These are phyloP conservation scores for Chironomus striatipennis DNA, from an alignment of 1,140 invertebrate genomes.

Conservation along the genomic window DNA sequence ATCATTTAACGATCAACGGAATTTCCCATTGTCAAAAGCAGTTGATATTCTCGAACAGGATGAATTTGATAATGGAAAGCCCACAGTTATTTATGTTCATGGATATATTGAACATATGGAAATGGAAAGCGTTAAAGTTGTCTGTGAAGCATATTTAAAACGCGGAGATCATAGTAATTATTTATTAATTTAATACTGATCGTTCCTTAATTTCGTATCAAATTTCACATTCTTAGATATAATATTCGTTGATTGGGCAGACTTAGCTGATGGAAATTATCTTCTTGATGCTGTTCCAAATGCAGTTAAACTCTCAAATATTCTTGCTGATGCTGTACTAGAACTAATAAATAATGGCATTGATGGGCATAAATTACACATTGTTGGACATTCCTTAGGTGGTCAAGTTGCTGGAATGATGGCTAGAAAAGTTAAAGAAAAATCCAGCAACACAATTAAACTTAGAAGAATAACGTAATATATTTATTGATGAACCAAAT, in stretches of 20 bases:
- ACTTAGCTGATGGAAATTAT: constrained; percentile 49
- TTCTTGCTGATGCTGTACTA: constrained; percentile 35
- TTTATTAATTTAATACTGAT: constrained; percentile 28
- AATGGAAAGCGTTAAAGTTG: constrained; percentile 47
- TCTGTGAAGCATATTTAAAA: constrained; percentile 40
- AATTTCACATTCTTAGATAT: neutral
- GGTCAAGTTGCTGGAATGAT: constrained; percentile 62
- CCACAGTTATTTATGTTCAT: constrained; percentile 49
- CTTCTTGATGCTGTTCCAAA: constrained; percentile 45
- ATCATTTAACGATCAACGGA: constrained; percentile 17
- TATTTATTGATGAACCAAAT: too few relatives aligned
- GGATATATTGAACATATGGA: constrained; percentile 48
- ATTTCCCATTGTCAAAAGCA: constrained; percentile 33
- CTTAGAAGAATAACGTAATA: constrained; percentile 40
- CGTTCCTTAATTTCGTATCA: neutral
- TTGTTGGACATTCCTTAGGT: constrained; percentile 68
- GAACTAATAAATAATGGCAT: constrained; percentile 38
- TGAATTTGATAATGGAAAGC: constrained; percentile 43
- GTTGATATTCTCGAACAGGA: constrained; percentile 35
- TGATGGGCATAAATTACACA: constrained; percentile 46
- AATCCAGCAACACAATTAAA: constrained; percentile 32
- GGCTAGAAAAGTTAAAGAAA: constrained; percentile 41
- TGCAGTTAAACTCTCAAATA: constrained; percentile 37
- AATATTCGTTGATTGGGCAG: constrained; percentile 51
- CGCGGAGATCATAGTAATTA: constrained; percentile 39